Evolutionary conservation across 2,888 invertebrate species (phyloP), one percentile per base, ranked within the genome.

Genomic region (Chelonus formosanus): DNA sequence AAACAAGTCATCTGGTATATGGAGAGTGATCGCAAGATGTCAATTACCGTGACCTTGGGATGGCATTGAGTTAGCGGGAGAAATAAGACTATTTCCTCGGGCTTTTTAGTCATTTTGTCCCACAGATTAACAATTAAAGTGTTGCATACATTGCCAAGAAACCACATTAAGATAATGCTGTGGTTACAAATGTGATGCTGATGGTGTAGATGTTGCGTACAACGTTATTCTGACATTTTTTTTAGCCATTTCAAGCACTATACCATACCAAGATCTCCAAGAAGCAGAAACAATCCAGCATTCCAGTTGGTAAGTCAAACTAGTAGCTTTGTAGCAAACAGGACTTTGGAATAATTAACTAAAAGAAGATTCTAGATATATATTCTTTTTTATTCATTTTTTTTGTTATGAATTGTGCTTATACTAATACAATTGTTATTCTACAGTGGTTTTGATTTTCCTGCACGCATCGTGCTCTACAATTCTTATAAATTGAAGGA

Each of bases 401-500:
- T 40, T 40, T 5, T 40, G 40, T 40, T 32, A 34, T 32, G 32
- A 52, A 52, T 52, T 20, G 52, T 52, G 34, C 34, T 8, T 52
- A 59, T 20, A 47, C 6, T 32, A 47, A 35, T 47, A 40, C 32
- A 43, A 61, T 61, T 61, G 61, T 61, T 61, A 61, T 61, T 61
- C 61, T 35, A 48, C 36, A 50, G 50, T 43, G 60, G 43, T 52
- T 32, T 44, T 34, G 31, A 60, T 50, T n/a, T 20, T 20, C 31
- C 31, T 35, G 35, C 40, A 48, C 48, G 60, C 47, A 61, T 61
- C 45, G 53, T 59, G 61, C 60, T 47, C 69, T 67, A 66, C 67
- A 66, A 70, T 68, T 70, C 53, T 63, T 48, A 59, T 55, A 50
- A 50, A 69, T 68, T 63, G 70, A 69, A 71, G 67, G 72, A 72